Evolutionary conservation across 2,888 invertebrate species (phyloP).

Genomic region (Aspidiotus rigidus): DNA sequence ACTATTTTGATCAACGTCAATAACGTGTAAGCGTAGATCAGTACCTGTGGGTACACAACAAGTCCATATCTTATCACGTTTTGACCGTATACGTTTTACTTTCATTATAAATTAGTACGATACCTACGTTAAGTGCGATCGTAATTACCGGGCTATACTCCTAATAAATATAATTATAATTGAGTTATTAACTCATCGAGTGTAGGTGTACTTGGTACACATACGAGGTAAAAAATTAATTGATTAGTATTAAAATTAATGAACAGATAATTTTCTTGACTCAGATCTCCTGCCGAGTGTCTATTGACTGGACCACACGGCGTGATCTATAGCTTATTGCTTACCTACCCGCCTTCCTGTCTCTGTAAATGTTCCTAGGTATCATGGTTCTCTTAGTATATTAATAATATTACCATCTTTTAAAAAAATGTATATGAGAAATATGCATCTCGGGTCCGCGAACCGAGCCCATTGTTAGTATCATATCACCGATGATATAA

Average conservation of each 20-base stretch:
- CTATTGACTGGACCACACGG: slow-evolving; percentile 33
- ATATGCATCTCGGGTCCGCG: slow-evolving; percentile 5
- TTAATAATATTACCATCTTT: slow-evolving; percentile 17
- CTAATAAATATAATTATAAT: slow-evolving; percentile 14
- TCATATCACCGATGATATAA: slow-evolving; percentile 14
- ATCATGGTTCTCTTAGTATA: not conserved
- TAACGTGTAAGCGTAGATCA: not conserved
- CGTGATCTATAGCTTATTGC: slow-evolving; percentile 33
- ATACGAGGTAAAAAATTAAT: slow-evolving; percentile 23
- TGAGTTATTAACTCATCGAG: slow-evolving; percentile 23
- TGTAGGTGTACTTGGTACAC: slow-evolving; percentile 15
- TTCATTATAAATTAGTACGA: slow-evolving; percentile 5
- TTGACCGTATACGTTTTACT: not conserved
- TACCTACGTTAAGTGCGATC: slow-evolving; percentile 3
- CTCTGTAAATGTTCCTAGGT: not conserved
- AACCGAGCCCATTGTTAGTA: slow-evolving; percentile 14
- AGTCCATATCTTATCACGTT: slow-evolving; percentile 17
- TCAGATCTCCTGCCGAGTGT: slow-evolving; percentile 25
- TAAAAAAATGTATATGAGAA: not conserved
- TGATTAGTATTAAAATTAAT: slow-evolving; percentile 30
- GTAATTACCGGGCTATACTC: slow-evolving; percentile 9
- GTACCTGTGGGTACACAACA: not conserved
- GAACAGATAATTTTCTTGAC: slow-evolving; percentile 28
- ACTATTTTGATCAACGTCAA: too few relatives aligned
- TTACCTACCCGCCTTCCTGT: slow-evolving; percentile 23